Evolutionary conservation across 1,140 invertebrate species (phyloP), one percentile per base, ranked within the genome.

Genomic region (Conus betulinus): DNA sequence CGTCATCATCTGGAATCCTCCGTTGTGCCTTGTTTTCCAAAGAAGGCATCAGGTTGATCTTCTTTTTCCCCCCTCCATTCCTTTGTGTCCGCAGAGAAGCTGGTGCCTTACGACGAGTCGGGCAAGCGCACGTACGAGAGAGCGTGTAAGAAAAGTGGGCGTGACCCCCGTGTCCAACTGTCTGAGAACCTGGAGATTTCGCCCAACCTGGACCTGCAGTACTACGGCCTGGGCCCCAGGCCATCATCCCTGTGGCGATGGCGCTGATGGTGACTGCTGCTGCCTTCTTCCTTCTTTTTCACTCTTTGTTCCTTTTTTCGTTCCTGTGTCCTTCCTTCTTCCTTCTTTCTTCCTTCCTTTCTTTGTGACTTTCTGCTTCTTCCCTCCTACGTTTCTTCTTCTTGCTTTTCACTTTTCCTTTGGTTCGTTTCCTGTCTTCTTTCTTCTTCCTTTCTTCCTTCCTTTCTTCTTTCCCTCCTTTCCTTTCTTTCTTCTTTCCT

Each of bases 191-290:
- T 94, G 51, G 89, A 87, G 17, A 76, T 89, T 25, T 91, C 91
- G 0, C 89, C 88, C 52, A 82, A 78, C 15, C 91, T 94, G 15
- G 92, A 94, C 82, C 87, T 94, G 13, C 89, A 90, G 55, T 90
- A 92, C 84, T 94, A 94, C 82, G 93, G 93, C 6, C 88, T 94
- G 11, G 93, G 93, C 25, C 88, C 91, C 23, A 91, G 90, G 39
- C 93, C n/a, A 89, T 93, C 5, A 93, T 93, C 90, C 93, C 94
- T 11, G 88, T 94, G 6, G 90, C 93, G 39, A 92, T 94, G 84
- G 92, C 94, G 13, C 88, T 94, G 6, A 91, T 93, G 81, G 94
- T 94, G 86, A 92, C 92, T 91, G 76, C 5, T 10, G 5, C 10
- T 25, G 5, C 17, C 53, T 20, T 17, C 52, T 53, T 53, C 2